These are phyloP conservation scores for Gymnocheta viridis DNA, from an alignment of 2,888 invertebrate species.

Conservation along the genomic window DNA sequence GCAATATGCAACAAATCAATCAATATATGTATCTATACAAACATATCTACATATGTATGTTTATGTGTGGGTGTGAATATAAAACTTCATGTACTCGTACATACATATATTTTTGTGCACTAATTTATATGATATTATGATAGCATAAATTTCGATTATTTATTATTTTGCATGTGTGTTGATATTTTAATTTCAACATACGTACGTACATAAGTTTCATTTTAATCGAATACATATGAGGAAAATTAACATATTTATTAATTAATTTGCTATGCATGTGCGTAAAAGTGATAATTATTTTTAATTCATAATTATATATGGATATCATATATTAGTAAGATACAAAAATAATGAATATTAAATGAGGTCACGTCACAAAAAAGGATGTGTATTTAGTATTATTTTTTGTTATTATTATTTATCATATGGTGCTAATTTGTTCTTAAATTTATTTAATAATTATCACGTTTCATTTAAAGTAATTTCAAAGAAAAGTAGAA, in stretches of 20 bases:
- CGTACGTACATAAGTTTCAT: not conserved
- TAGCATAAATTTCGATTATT: slow-evolving; percentile 26
- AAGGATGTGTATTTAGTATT: not conserved
- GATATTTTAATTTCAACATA: not conserved
- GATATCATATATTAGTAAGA: slow-evolving; percentile 21
- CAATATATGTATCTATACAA: slow-evolving; percentile 2
- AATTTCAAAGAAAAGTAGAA: not conserved
- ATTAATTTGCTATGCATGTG: slow-evolving; percentile 44
- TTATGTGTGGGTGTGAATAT: too few species aligned
- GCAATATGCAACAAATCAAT: slow-evolving; percentile 44
- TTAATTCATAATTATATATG: slow-evolving; percentile 50
- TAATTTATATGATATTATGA: not conserved
- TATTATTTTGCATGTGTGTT: slow-evolving; percentile 9
- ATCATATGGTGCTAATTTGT: slow-evolving; percentile 16
- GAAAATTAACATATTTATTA: slow-evolving; percentile 55
- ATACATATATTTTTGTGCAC: not conserved
- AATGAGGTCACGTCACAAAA: slow-evolving; percentile 31
- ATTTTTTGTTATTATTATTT: not conserved
- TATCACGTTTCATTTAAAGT: not conserved
- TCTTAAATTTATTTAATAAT: not conserved
- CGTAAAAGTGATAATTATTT: slow-evolving; percentile 50
- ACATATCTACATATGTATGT: not conserved
- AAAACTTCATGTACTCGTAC: not conserved
- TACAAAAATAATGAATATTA: slow-evolving; percentile 51
- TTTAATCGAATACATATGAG: not conserved